A percentile compares a stretch with the other conserved stretches of the same genome.
phyloP scores from a whole-genome alignment of 2,113 vertebrate genomes.

The Sinocyclocheilus anophthalmus region DNA sequence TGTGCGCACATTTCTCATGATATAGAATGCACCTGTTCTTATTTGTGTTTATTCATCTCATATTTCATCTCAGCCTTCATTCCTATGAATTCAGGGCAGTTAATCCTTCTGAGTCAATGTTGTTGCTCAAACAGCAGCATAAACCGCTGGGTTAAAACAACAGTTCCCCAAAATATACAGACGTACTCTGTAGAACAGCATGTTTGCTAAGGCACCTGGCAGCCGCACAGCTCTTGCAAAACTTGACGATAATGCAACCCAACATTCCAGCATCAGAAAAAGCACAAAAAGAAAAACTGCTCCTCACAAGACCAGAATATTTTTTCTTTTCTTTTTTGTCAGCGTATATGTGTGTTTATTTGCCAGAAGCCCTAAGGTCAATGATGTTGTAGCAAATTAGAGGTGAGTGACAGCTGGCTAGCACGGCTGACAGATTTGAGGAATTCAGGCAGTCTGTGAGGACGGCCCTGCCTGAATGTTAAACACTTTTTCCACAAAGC shows the following conservation, averaged over 20 bases:
- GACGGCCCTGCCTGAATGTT: slow-evolving; percentile 44
- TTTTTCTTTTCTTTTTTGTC: neutral
- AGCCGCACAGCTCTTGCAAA: slow-evolving; percentile 20
- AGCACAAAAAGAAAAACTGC: slow-evolving; percentile 2
- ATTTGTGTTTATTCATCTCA: slow-evolving; percentile 10
- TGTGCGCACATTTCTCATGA: neutral
- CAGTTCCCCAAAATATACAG: slow-evolving; percentile 13
- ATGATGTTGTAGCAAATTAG: slow-evolving; percentile 37
- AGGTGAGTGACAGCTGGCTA: slow-evolving; percentile 50
- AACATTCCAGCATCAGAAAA: slow-evolving; percentile 33
- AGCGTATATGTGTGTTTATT: slow-evolving; percentile 4
- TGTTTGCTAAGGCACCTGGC: slow-evolving; percentile 18
- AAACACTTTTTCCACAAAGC: slow-evolving; percentile 56
- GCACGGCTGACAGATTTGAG: slow-evolving; percentile 33
- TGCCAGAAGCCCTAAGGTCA: slow-evolving; percentile 28
- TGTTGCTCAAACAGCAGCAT: neutral
- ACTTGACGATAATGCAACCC: slow-evolving; percentile 40
- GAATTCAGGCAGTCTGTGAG: slow-evolving; percentile 39
- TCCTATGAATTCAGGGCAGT: slow-evolving; percentile 5
- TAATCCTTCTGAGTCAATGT: slow-evolving; percentile 17
- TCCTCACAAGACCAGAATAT: slow-evolving; percentile 14
- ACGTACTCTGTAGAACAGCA: neutral
- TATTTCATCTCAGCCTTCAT: neutral
- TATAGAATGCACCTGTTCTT: neutral
- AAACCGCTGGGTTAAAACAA: slow-evolving; percentile 22